Evolutionary conservation across 2,113 vertebrate species (phyloP), one percentile per base, ranked within the genome.

Genomic region (Austrofundulus limnaeus): DNA sequence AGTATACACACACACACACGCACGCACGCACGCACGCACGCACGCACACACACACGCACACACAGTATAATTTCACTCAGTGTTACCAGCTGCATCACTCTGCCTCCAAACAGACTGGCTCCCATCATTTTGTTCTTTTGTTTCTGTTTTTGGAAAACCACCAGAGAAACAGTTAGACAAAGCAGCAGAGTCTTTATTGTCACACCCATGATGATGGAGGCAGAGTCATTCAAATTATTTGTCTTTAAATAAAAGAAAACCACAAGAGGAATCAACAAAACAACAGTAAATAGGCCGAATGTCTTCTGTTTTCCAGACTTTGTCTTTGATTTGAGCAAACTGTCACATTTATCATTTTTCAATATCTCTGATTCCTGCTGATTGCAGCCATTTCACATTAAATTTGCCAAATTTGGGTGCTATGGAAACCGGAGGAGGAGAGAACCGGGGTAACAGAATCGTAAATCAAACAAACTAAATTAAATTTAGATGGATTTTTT

Each of bases 391-490:
- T 57, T 56, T 66, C 59, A 58, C 61, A 38, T 66, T 50, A 37
- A 37, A 62, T 64, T 66, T 65, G 23, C 23, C 25, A 66, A 69
- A 67, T 54, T 53, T 54, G 38, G 61, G 63, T 70, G 20, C 85
- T 76, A 77, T 69, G 66, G 83, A 66, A 83, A 88, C 78, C 39
- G 11, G 59, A 28, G 50, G n/a, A 24, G 28, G 58, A 70, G 15
- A 53, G 48, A 53, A 57, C 45, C 8, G 0, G 7, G 37, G 63
- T 31, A 77, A 50, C 37, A 15, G 21, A 0, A 57, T 48, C 61
- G 15, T 82, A 80, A 80, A 83, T 86, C 82, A 87, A 63, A 82
- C 31, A 11, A 78, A 83, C 23, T 25, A 66, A 78, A 80, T 78
- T 54, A 34, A 50, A 66, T n/a, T 48, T 49, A 49, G 54, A 8